These are phyloP conservation scores for Drosophila pegasa DNA, from an alignment of 2,888 invertebrate species.

Conservation along the genomic window DNA sequence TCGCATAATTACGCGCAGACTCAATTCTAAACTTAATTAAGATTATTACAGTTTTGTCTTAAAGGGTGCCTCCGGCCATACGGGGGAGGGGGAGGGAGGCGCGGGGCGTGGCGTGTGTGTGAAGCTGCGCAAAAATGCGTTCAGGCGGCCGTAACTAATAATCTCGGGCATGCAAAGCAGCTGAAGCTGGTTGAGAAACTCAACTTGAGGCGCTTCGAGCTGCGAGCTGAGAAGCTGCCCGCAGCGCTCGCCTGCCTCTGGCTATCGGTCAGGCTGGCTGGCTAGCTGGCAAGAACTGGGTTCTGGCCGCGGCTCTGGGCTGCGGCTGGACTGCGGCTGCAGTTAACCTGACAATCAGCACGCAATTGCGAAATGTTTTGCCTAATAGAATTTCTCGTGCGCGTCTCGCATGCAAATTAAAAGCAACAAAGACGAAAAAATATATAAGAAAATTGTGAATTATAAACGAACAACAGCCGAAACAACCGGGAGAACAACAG, in stretches of 20 bases:
- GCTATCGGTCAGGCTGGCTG: constrained; percentile 32
- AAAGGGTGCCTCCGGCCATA: constrained; percentile 6
- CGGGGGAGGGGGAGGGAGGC: no score
- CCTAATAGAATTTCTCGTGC: constrained; percentile 78
- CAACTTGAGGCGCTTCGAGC: background rate
- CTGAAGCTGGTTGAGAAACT: constrained; percentile 5
- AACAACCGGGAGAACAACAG: background rate
- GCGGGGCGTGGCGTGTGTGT: constrained; percentile 22
- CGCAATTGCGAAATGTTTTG: constrained; percentile 79
- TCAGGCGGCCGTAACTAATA: constrained; percentile 82
- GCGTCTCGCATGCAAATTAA: constrained; percentile 74
- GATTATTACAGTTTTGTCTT: constrained; percentile 66
- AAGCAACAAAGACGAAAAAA: constrained; percentile 17
- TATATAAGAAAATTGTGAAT: constrained; percentile 5
- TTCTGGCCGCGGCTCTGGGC: background rate
- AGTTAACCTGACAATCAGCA: constrained; percentile 73
- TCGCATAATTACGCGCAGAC: constrained; percentile 81
- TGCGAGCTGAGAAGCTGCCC: constrained; percentile 17
- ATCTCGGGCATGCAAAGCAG: constrained; percentile 72
- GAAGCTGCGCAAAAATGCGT: constrained; percentile 71
- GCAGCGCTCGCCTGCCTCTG: constrained; percentile 20
- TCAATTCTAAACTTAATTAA: constrained; percentile 77
- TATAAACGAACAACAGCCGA: constrained; percentile 7
- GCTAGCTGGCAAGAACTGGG: background rate
- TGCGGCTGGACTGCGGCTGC: background rate